phyloP scores from a whole-genome alignment of 2,888 invertebrate genomes.

The Agriopis marginaria region DNA sequence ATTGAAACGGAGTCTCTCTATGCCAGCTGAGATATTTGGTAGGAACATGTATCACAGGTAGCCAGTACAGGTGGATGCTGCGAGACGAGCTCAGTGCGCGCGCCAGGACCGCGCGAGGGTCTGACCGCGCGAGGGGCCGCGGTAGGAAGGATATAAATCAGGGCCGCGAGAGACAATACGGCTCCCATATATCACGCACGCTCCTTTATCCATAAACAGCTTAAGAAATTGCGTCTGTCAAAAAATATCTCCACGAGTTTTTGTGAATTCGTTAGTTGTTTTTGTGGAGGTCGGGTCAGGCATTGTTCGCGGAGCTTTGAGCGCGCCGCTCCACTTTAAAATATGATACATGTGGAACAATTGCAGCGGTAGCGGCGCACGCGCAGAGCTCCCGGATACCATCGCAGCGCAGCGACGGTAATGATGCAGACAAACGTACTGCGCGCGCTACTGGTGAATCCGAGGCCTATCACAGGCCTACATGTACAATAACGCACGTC shows the following conservation, averaged over 20 bases:
- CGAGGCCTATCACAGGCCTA: not conserved
- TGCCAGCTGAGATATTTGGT: not conserved
- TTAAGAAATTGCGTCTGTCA: constrained; percentile 65
- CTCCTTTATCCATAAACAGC: constrained; percentile 56
- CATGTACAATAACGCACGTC: not conserved
- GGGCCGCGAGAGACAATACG: constrained; percentile 44
- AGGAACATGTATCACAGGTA: not conserved
- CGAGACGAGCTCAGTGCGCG: not conserved
- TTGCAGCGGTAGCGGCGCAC: constrained; percentile 28
- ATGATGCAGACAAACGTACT: constrained; percentile 15
- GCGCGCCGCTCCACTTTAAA: constrained; percentile 37
- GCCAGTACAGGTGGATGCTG: constrained; percentile 17
- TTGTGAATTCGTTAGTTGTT: constrained; percentile 49
- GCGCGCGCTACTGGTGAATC: not conserved
- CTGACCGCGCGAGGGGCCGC: not conserved
- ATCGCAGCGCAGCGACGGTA: constrained; percentile 25
- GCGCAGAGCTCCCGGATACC: constrained; percentile 27
- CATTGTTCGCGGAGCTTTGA: constrained; percentile 58
- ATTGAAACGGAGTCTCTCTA: not conserved
- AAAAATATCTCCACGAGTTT: constrained; percentile 47
- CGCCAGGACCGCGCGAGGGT: not conserved
- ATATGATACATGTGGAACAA: constrained; percentile 41
- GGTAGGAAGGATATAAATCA: constrained; percentile 36
- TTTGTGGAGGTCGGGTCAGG: constrained; percentile 57
- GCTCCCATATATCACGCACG: constrained; percentile 64